Evolutionary conservation across 2,113 vertebrate species (phyloP), one percentile per base, ranked within the genome.

Genomic region (Sakesphorus luctuosus): DNA sequence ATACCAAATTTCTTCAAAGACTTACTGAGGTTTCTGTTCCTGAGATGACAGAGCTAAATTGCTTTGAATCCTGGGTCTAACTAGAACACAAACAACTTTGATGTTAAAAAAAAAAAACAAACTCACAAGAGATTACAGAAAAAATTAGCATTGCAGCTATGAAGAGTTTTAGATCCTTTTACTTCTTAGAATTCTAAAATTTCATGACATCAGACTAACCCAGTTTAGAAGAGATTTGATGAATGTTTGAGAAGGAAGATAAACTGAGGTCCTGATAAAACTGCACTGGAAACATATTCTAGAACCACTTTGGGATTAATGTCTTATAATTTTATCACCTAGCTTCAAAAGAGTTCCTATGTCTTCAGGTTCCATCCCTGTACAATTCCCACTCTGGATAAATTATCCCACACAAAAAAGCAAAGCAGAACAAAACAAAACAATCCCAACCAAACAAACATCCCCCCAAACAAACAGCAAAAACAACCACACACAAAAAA

Each of bases 111-210:
- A 84, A 89, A 82, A 65, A 38, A 33, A 14, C 17, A n/a, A 44
- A 65, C 19, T 26, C 63, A 31, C 21, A 66, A n/a, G 61, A 67
- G 23, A 71, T 73, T 84, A 71, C 33, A 61, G 40, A 65, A 75
- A 83, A 90, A 87, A 58, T 59, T 72, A 85, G 61, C 14, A 49
- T 63, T 68, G 47, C 17, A 75, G 38, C 2, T 7, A 33, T 85
- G 35, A 82, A 38, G 55, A 78, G 3, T 44, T 95, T 85, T 76
- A 84, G 29, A 55, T 49, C 31, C 10, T 78, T 78, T 72, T 94
- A 55, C 50, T 11, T 91, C 23, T 40, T 84, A 78, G 46, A 85
- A 85, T 94, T 87, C 74, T 85, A 61, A 89, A 94, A 83, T 94
- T 72, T 76, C 18, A 10, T 82, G 18, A 52, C 38, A 79, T 47